These are phyloP conservation scores for Phalacrocorax aristotelis DNA, from an alignment of 2,113 vertebrate species.

Conservation along the genomic window DNA sequence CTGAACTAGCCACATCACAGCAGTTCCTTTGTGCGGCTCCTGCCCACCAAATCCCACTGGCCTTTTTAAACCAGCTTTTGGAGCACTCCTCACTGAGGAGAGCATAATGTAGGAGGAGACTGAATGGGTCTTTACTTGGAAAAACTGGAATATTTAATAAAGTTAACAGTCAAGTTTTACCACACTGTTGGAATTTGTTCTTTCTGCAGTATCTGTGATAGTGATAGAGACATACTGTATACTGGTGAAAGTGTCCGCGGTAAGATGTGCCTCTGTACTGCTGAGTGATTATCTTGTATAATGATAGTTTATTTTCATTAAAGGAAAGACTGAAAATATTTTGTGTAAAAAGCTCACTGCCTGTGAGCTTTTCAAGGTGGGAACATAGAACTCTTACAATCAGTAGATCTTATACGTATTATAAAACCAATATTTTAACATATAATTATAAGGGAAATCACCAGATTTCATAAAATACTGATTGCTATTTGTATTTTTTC, in stretches of 20 bases:
- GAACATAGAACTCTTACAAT: neutral
- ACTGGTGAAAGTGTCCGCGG: neutral
- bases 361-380: neutral
- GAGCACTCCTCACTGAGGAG: neutral
- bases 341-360: neutral
- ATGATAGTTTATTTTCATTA: neutral
- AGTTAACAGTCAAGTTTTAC: neutral
- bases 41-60: neutral
- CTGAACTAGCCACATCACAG: neutral
- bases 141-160: neutral
- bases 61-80: neutral
- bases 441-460: neutral
- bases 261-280: neutral
- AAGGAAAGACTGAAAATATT: neutral
- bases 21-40: neutral
- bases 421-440: neutral
- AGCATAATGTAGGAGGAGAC: neutral
- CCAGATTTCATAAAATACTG: neutral
- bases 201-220: neutral
- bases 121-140: neutral
- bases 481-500: neutral
- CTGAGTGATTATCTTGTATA: neutral
- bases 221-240: neutral
- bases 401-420: neutral
- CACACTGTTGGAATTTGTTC: neutral